A percentile compares a stretch with the other conserved stretches of the same genome.
Evolutionary conservation across 2,113 vertebrate genomes (phyloP).

Genomic region (Tachysurus vachellii): DNA sequence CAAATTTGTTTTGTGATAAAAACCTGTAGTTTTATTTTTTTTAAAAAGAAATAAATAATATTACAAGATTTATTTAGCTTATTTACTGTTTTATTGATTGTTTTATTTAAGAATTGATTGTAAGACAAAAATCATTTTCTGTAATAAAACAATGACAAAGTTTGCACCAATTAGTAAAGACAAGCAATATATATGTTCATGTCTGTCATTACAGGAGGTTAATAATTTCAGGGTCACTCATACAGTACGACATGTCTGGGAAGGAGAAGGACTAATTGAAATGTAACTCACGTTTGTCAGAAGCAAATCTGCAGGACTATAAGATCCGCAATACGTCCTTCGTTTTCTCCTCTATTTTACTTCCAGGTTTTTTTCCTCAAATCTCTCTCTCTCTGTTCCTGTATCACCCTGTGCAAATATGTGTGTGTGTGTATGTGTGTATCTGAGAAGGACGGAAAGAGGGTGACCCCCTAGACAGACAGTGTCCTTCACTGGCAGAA

Average conservation of each 20-base stretch:
- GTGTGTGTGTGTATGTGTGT: constrained; percentile 3
- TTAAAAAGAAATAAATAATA: neutral
- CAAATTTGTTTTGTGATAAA: neutral
- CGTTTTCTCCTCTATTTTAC: constrained; percentile 49
- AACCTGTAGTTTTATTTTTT: neutral
- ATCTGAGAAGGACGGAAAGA: constrained; percentile 2
- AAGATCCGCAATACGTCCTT: constrained; percentile 48
- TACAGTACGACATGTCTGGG: constrained; percentile 8
- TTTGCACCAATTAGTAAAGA: constrained; percentile 3
- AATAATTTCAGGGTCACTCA: constrained; percentile 30
- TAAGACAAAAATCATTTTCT: neutral
- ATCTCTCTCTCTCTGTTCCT: constrained; percentile 20
- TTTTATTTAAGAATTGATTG: too few species aligned
- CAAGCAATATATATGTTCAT: constrained; percentile 5
- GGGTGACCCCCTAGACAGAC: constrained; percentile 49
- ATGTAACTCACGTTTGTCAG: constrained; percentile 65
- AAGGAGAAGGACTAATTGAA: constrained; percentile 29
- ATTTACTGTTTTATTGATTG: too few species aligned
- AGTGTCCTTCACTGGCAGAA: constrained; percentile 65
- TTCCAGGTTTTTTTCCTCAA: neutral
- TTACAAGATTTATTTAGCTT: neutral
- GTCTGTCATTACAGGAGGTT: constrained; percentile 33
- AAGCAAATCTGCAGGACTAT: constrained; percentile 49
- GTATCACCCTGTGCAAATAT: neutral
- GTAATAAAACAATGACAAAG: neutral